A percentile compares a stretch with the other conserved stretches of the same genome.
These are phyloP conservation scores for Peromyscus polionotus DNA, from an alignment of 2,113 vertebrate genomes.

Conservation along the genomic window DNA sequence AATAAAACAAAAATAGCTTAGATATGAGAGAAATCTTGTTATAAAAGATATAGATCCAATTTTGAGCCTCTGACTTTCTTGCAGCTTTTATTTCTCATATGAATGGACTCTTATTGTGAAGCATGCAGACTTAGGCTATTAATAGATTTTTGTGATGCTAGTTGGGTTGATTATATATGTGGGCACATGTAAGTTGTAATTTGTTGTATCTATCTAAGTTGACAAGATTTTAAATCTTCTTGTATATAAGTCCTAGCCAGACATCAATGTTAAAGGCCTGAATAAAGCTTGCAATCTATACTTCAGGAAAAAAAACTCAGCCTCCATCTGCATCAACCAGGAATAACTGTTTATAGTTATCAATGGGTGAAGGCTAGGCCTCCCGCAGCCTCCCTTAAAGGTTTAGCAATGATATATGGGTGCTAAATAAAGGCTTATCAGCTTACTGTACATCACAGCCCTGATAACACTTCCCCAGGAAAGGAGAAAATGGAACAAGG, in stretches of 20 bases:
- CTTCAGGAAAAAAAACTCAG: conserved; percentile 40
- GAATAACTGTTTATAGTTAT: conserved; percentile 56
- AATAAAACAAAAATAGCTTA: conserved; percentile 1
- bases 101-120: background rate
- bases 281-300: conserved; percentile 43
- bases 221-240: conserved; percentile 55
- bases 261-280: conserved; percentile 65
- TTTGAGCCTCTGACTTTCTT: background rate
- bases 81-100: background rate
- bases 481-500: conserved; percentile 82
- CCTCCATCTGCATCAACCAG: conserved; percentile 62
- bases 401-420: conserved; percentile 78
- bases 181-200: background rate
- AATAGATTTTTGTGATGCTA: background rate
- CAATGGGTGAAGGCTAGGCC: conserved; percentile 63
- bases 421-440: conserved; percentile 87
- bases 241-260: conserved; percentile 49
- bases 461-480: conserved; percentile 85
- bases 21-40: background rate
- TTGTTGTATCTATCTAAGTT: conserved; percentile 28
- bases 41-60: background rate
- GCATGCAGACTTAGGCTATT: background rate
- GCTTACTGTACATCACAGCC: conserved; percentile 77
- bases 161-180: background rate
- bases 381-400: conserved; percentile 52